Conservation (phyloP, 2,113 vertebrate species). For the Scartelaos histophorus region DNA sequence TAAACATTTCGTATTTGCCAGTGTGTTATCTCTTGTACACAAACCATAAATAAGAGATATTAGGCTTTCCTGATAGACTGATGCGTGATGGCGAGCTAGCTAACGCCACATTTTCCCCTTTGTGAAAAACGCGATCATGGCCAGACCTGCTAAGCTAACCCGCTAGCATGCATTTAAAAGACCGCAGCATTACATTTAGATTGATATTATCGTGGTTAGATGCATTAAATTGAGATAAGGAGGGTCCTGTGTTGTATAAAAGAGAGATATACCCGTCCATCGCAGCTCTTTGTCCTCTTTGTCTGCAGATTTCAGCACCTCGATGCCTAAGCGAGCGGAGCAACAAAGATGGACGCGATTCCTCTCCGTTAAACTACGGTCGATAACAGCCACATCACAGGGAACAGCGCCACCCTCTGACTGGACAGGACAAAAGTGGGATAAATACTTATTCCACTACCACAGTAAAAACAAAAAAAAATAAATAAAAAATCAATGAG, state of each 20-base stretch:
- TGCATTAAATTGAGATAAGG: not conserved
- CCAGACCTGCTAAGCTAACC: slow-evolving; percentile 26
- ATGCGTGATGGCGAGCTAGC: not conserved
- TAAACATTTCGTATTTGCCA: not conserved
- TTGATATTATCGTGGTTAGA: not conserved
- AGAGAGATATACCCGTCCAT: slow-evolving; percentile 65
- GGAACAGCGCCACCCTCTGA: slow-evolving; percentile 23
- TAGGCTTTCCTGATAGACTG: not conserved
- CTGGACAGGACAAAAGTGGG: not conserved
- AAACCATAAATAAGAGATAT: not conserved
- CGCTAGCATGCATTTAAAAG: slow-evolving; percentile 11
- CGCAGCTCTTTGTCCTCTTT: slow-evolving; percentile 68
- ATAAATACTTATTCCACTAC: not conserved
- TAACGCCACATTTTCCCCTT: slow-evolving; percentile 1
- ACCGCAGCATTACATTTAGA: accelerated
- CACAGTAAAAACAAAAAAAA: too few relatives aligned
- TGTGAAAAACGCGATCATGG: not conserved
- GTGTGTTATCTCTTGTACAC: not conserved
- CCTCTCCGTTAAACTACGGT: slow-evolving; percentile 5
- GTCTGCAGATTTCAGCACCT: slow-evolving; percentile 39
- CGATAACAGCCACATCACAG: not conserved
- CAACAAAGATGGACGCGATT: slow-evolving; percentile 63
- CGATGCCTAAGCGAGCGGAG: slow-evolving; percentile 3
- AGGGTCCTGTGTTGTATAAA: not conserved
- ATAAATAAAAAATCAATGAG: too few relatives aligned